Percentiles rank a stretch among this genome's conserved stretches.
These are phyloP conservation scores for Okamejei kenojei DNA, from an alignment of 2,797 vertebrate genomes.

Conservation along the genomic window DNA sequence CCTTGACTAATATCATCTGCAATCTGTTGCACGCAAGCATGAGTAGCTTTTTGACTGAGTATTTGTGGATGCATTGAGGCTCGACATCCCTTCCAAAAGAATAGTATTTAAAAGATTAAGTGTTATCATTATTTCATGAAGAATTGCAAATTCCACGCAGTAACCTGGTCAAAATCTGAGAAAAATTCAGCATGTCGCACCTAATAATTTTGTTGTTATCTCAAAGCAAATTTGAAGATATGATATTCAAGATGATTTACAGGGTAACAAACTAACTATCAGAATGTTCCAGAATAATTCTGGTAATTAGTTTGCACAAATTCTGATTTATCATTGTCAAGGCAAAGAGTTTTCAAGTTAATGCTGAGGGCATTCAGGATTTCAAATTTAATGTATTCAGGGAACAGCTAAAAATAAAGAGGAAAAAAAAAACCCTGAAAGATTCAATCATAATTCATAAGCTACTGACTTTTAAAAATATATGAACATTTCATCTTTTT, in stretches of 20 bases:
- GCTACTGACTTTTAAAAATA: neutral
- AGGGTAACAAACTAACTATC: neutral
- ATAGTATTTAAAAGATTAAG: too few species aligned
- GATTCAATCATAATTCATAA: constrained; percentile 1
- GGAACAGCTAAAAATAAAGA: neutral
- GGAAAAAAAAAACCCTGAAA: neutral
- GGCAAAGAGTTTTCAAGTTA: neutral
- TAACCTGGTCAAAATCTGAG: neutral
- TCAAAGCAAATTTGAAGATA: too few species aligned
- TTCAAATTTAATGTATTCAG: neutral
- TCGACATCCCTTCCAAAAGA: too few species aligned
- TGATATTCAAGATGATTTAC: neutral
- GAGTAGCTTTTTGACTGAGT: too few species aligned
- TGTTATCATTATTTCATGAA: neutral
- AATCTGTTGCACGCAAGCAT: too few species aligned
- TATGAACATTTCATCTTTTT: neutral
- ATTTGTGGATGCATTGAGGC: too few species aligned
- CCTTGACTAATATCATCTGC: too few species aligned
- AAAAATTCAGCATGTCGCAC: neutral
- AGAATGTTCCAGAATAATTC: neutral
- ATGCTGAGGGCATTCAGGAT: neutral
- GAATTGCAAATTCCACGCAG: neutral
- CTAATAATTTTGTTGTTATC: neutral
- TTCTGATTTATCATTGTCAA: neutral
- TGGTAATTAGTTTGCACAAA: neutral